These are phyloP conservation scores for Linhomoeus sp. DNA, from an alignment of 2,888 invertebrate genomes.

Conservation along the genomic window DNA sequence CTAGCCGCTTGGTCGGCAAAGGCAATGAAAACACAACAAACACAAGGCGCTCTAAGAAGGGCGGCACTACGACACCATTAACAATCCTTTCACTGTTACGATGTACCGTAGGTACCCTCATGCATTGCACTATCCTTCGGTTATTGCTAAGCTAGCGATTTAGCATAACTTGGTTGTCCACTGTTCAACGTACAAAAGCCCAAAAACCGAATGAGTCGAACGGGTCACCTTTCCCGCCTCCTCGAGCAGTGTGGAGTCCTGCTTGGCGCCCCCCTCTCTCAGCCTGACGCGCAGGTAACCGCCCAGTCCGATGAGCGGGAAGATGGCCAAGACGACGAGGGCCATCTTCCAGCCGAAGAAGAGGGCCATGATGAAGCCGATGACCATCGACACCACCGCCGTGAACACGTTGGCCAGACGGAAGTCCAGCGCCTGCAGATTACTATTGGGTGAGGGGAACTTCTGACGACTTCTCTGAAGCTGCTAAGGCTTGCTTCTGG, in stretches of 20 bases:
- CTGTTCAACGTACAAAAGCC: not conserved
- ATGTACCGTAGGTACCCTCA: too few relatives aligned
- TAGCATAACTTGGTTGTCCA: too few relatives aligned
- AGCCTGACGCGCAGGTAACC: conserved; percentile 26
- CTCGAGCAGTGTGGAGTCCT: conserved; percentile 32
- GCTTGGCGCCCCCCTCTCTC: conserved; percentile 29
- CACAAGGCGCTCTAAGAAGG: too few relatives aligned
- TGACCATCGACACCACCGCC: conserved; percentile 27
- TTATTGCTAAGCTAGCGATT: too few relatives aligned
- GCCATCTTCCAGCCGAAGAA: conserved; percentile 34
- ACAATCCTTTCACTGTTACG: too few relatives aligned
- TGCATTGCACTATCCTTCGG: too few relatives aligned
- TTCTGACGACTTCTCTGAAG: not conserved
- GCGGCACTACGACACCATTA: too few relatives aligned
- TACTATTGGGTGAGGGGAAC: not conserved
- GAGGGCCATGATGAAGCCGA: conserved; percentile 32
- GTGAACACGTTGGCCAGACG: conserved; percentile 30
- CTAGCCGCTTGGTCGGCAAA: too few relatives aligned
- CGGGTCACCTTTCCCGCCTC: conserved; percentile 32
- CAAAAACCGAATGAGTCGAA: not conserved
- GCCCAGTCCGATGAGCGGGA: conserved; percentile 27
- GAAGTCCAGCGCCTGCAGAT: conserved; percentile 25
- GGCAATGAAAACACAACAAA: too few relatives aligned
- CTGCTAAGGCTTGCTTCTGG: too few relatives aligned
- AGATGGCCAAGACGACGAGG: conserved; percentile 28